These are phyloP conservation scores for Trichonephila clavipes DNA, from an alignment of 1,140 invertebrate species.

Conservation along the genomic window DNA sequence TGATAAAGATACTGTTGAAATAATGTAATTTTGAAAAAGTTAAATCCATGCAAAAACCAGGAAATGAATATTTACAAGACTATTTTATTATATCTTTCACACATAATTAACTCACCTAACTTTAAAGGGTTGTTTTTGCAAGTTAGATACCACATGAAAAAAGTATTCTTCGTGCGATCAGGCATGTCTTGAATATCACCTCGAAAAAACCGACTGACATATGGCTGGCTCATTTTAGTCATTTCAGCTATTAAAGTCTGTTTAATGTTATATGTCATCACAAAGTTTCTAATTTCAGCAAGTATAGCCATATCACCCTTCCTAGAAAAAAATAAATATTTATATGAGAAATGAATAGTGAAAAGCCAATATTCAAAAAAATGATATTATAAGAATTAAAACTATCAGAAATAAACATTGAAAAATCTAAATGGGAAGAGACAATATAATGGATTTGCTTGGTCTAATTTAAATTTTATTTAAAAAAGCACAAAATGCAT, in stretches of 20 bases:
- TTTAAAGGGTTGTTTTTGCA: constrained; percentile 79
- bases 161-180: constrained; percentile 79
- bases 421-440: too few relatives aligned
- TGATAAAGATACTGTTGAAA: background rate
- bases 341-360: too few relatives aligned
- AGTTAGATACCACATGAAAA: constrained; percentile 80
- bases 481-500: too few relatives aligned
- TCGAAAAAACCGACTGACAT: constrained; percentile 80
- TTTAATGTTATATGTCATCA: constrained; percentile 80
- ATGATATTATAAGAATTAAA: too few relatives aligned
- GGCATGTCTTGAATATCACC: constrained; percentile 80
- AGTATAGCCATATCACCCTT: constrained; percentile 79
- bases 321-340: constrained; percentile 73
- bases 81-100: constrained; percentile 12
- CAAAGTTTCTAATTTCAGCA: constrained; percentile 79
- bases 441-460: too few relatives aligned
- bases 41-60: background rate
- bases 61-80: background rate
- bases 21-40: background rate
- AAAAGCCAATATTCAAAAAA: too few relatives aligned
- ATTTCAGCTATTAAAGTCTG: constrained; percentile 80
- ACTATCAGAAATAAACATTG: too few relatives aligned
- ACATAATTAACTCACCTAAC: constrained; percentile 69
- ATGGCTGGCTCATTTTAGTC: constrained; percentile 80
- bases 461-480: too few relatives aligned